Base-by-base conservation (phyloP, 2,888 invertebrate genomes). In the Trissolcus brochymenae region DNA sequence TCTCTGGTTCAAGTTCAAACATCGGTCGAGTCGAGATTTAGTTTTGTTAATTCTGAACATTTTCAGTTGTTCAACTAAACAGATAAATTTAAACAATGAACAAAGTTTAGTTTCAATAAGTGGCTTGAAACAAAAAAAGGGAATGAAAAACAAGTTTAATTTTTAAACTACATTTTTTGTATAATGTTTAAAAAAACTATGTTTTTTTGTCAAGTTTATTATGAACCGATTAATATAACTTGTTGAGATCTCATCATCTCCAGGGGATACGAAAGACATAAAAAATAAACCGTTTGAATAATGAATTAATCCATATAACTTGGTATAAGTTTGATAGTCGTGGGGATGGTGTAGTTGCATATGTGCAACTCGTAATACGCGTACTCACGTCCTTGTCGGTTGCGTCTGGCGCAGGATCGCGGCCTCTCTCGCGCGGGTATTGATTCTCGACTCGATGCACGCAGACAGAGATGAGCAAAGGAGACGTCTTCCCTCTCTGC, bases 371-470 rank as follows among this genome's bases (percentile, higher is more conserved):
- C 55, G 55, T 17, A 55, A 61, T 29, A 46, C 46, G 16, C 46
- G 16, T 46, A 46, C 21, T 41, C 43, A 29, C 21, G 50, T 70
- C 70, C 61, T 17, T 35, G 54, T 68, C 62, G 35, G 6, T 7
- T 49, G 40, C 17, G 50, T 60, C 66, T 54, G 66, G 61, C 55
- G 76, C 65, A 66, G 61, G 49, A 66, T 76, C 70, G 66, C 56
- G 61, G 65, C 61, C 76, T 76, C 70, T 71, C 71, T 71, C 46
- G 57, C 66, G 59, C 75, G 53, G 62, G 76, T 76, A 76, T 76
- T 76, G 76, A 76, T 76, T 76, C 65, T 61, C 19, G 49, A 56
- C 56, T 49, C 56, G 59, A 25, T 46, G 29, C 54, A 68, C 67
- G 25, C 25, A 67, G 67, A 53, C 11, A 14, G 35, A 46, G 54